Percentiles rank a stretch among this genome's conserved stretches.
phyloP scores from a whole-genome alignment of 2,797 vertebrate species.

The Masticophis lateralis region DNA sequence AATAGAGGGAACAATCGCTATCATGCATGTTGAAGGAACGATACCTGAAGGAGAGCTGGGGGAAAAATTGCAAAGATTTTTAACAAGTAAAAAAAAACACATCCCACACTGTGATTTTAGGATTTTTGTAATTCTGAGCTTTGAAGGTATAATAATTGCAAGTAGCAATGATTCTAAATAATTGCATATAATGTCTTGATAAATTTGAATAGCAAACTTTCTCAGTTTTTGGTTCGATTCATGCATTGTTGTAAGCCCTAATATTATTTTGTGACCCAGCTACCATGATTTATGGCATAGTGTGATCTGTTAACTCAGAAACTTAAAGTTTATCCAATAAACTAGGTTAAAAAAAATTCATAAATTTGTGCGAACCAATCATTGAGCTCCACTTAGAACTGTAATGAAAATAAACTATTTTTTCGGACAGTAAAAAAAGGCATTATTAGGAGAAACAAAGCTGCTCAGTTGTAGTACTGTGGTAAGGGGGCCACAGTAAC shows the following conservation, averaged over 20 bases:
- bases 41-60: slow-evolving; percentile 47
- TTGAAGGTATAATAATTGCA: slow-evolving; percentile 54
- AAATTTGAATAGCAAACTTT: slow-evolving; percentile 22
- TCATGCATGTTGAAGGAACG: slow-evolving; percentile 49
- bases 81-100: slow-evolving; percentile 40
- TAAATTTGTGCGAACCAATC: not conserved
- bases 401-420: not conserved
- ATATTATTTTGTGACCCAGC: not conserved
- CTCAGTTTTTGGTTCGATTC: slow-evolving; percentile 16
- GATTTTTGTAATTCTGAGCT: not conserved
- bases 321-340: not conserved
- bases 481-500: not conserved
- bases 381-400: not conserved
- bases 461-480: not conserved
- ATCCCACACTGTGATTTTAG: not conserved
- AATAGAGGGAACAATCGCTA: slow-evolving; percentile 54
- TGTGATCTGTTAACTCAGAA: not conserved
- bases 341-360: not conserved
- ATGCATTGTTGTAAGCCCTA: not conserved
- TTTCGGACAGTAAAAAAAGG: not conserved
- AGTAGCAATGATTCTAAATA: not conserved
- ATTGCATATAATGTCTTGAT: slow-evolving; percentile 34
- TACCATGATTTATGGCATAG: not conserved
- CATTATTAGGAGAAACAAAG: not conserved
- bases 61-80: slow-evolving; percentile 47